These are phyloP conservation scores for Gryon sp. DNA, from an alignment of 1,140 invertebrate species.

Conservation along the genomic window DNA sequence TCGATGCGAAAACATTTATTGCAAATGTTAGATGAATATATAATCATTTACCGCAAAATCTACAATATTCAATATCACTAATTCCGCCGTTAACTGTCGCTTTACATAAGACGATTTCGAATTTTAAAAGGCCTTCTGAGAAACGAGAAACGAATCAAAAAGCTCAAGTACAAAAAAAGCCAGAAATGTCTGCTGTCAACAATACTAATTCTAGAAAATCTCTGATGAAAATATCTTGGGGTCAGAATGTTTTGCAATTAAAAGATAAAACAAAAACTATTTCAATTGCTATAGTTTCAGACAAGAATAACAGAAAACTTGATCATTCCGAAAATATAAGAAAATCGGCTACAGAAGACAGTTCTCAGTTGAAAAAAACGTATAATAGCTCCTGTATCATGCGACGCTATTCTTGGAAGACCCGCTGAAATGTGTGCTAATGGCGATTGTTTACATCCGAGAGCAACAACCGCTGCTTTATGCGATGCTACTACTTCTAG, in stretches of 20 bases:
- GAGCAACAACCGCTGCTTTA: background rate
- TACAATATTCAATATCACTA: background rate
- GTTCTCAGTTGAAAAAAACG: background rate
- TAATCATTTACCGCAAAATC: constrained; percentile 12
- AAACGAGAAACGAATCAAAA: background rate
- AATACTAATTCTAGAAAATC: too few species aligned
- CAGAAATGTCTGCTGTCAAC: too few species aligned
- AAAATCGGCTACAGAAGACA: background rate
- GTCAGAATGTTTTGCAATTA: too few species aligned
- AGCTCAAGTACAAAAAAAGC: background rate
- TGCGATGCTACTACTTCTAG: background rate
- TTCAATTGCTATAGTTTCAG: too few species aligned
- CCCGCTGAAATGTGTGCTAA: background rate
- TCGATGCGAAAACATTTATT: constrained; percentile 12
- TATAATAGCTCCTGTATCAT: background rate
- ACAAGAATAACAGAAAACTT: too few species aligned
- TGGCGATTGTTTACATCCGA: too few species aligned
- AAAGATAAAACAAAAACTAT: too few species aligned
- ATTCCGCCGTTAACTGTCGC: background rate
- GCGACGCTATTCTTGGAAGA: background rate
- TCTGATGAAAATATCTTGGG: too few species aligned
- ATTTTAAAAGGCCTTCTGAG: too few species aligned
- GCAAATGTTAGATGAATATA: background rate
- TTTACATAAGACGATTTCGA: background rate
- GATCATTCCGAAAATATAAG: too few species aligned